Evolutionary conservation across 2,888 invertebrate genomes (phyloP).

Genomic region (Epirrita christyi): DNA sequence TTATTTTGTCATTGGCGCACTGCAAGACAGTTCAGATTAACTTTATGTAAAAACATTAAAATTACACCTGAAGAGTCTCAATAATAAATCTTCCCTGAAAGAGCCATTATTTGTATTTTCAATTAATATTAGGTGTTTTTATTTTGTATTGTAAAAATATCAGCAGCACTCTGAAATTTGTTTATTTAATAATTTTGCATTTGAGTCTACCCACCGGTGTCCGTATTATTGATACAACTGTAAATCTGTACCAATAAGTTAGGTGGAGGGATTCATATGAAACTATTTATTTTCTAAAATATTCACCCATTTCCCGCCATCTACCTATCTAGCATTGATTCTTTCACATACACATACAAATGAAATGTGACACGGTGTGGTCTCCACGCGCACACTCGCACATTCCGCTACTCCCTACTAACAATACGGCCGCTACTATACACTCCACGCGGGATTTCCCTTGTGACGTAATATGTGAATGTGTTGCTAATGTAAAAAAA

Average conservation of each 20-base stretch:
- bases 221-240: conserved; percentile 29
- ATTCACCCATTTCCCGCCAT: conserved; percentile 43
- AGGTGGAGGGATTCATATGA: conserved; percentile 49
- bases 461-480: conserved; percentile 39
- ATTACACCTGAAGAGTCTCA: too few species aligned
- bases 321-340: conserved; percentile 40
- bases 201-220: conserved; percentile 12
- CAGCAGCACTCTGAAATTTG: neutral
- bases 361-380: conserved; percentile 75
- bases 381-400: conserved; percentile 81
- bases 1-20: too few species aligned
- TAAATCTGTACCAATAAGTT: conserved; percentile 26
- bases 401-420: conserved; percentile 79
- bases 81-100: too few species aligned
- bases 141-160: too few species aligned
- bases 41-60: too few species aligned
- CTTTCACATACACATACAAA: conserved; percentile 45
- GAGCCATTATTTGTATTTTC: too few species aligned
- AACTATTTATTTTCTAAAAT: conserved; percentile 14
- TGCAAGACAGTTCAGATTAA: too few species aligned
- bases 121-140: too few species aligned
- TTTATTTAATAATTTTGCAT: neutral
- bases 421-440: conserved; percentile 72
- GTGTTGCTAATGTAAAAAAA: conserved; percentile 33
- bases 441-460: conserved; percentile 43